Evolutionary conservation across 2,797 vertebrate species (phyloP).

Genomic region (Anniella stebbinsi): DNA sequence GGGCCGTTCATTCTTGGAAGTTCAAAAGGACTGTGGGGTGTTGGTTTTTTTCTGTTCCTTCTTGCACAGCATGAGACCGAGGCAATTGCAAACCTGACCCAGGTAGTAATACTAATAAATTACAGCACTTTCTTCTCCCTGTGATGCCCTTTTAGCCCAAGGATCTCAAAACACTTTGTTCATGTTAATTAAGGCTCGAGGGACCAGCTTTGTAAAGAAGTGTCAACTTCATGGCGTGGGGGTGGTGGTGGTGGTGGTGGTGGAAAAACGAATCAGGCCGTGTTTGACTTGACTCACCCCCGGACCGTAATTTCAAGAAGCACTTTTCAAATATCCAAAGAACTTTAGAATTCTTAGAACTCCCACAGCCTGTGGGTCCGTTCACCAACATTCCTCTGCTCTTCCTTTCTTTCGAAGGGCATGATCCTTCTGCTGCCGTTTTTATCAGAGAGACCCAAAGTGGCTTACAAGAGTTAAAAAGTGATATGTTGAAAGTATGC

Average conservation of each 20-base stretch:
- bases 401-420: not conserved
- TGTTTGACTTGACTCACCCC: not conserved
- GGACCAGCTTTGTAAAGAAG: not conserved
- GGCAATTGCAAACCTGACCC: constrained; percentile 11
- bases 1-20: not conserved
- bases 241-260: too few relatives aligned
- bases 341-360: not conserved
- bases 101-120: constrained; percentile 18
- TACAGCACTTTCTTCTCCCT: not conserved
- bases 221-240: not conserved
- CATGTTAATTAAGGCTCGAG: not conserved
- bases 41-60: not conserved
- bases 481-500: not conserved
- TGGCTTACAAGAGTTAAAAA: too few relatives aligned
- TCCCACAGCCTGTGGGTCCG: too few relatives aligned
- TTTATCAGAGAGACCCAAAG: not conserved
- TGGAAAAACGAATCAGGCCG: not conserved
- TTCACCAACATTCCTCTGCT: not conserved
- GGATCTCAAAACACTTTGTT: not conserved
- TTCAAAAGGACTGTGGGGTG: not conserved
- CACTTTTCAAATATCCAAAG: not conserved
- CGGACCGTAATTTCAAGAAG: not conserved
- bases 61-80: not conserved
- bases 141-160: too few relatives aligned
- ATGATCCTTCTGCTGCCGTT: not conserved